A percentile compares a stretch with the other conserved stretches of the same genome.
These are phyloP conservation scores for Platichthys stellatus DNA, from an alignment of 2,113 vertebrate genomes.

Conservation along the genomic window DNA sequence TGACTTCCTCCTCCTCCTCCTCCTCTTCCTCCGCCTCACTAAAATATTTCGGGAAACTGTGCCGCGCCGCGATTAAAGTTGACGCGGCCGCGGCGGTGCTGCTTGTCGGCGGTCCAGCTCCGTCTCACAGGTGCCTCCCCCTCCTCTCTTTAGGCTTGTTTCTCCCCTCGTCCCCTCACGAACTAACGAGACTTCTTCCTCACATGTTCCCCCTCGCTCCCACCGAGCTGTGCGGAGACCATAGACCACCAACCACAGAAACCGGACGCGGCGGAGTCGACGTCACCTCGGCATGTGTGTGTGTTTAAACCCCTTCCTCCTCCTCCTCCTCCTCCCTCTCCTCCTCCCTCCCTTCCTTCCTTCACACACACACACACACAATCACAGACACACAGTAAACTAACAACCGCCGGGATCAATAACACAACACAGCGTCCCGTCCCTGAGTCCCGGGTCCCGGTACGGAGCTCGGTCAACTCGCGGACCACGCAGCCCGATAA, in stretches of 20 bases:
- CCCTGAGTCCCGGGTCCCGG: conserved; percentile 5
- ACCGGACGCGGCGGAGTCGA: conserved; percentile 67
- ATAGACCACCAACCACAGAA: conserved; percentile 35
- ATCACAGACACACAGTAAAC: conserved; percentile 23
- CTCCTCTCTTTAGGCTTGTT: not conserved
- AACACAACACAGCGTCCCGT: not conserved
- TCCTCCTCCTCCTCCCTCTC: not conserved
- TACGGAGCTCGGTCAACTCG: conserved; percentile 35
- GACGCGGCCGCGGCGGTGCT: conserved; percentile 41
- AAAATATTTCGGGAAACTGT: conserved; percentile 57
- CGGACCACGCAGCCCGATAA: conserved; percentile 45
- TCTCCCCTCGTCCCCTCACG: conserved; percentile 10
- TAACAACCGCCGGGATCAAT: conserved; percentile 32
- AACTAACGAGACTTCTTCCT: conserved; percentile 3
- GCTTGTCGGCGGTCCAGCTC: conserved; percentile 36
- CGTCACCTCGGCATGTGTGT: conserved; percentile 64
- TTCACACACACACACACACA: not conserved
- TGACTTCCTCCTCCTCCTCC: not conserved
- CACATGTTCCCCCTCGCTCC: conserved; percentile 19
- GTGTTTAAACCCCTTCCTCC: not conserved
- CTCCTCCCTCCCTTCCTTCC: not conserved
- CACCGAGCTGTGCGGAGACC: not conserved
- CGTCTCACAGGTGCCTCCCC: conserved; percentile 65
- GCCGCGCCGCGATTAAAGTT: conserved; percentile 51
- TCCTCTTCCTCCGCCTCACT: conserved; percentile 33